phyloP scores from a whole-genome alignment of 2,888 invertebrate species.

The Notodonta dromedarius region DNA sequence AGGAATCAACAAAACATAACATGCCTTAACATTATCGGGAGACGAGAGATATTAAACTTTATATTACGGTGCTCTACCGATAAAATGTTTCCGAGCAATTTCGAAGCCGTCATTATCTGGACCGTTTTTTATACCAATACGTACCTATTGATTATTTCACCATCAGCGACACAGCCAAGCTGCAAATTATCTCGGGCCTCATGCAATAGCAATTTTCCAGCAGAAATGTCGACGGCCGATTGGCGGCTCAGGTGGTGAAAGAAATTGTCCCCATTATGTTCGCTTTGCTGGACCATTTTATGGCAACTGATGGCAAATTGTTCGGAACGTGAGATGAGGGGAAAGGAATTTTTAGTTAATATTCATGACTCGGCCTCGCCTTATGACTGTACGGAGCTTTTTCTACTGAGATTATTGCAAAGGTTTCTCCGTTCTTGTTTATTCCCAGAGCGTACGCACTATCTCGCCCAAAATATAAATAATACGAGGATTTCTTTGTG shows the following conservation, averaged over 20 bases:
- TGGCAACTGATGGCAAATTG: slow-evolving; percentile 72
- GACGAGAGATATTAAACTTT: slow-evolving; percentile 3
- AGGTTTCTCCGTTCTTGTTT: slow-evolving; percentile 43
- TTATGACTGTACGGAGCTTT: slow-evolving; percentile 46
- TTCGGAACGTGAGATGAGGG: slow-evolving; percentile 58
- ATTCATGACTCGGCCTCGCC: slow-evolving; percentile 65
- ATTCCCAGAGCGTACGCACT: slow-evolving; percentile 43
- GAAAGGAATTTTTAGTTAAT: slow-evolving; percentile 56
- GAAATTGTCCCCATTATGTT: slow-evolving; percentile 75
- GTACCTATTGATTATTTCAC: slow-evolving; percentile 31
- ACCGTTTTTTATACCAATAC: neutral
- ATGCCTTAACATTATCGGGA: neutral
- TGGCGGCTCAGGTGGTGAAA: slow-evolving; percentile 69
- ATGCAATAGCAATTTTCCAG: slow-evolving; percentile 41
- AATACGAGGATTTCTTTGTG: slow-evolving; percentile 25
- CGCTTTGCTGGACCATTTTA: slow-evolving; percentile 70
- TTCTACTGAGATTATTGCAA: slow-evolving; percentile 46
- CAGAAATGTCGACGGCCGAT: slow-evolving; percentile 36
- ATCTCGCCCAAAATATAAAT: slow-evolving; percentile 45
- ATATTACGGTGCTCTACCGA: neutral
- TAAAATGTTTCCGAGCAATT: slow-evolving; percentile 10
- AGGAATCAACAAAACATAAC: neutral
- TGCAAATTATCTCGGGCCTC: slow-evolving; percentile 44
- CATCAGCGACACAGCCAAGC: slow-evolving; percentile 8
- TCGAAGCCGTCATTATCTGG: neutral